Base-by-base conservation (phyloP, 2,888 invertebrate species). In the Macaria liturata region DNA sequence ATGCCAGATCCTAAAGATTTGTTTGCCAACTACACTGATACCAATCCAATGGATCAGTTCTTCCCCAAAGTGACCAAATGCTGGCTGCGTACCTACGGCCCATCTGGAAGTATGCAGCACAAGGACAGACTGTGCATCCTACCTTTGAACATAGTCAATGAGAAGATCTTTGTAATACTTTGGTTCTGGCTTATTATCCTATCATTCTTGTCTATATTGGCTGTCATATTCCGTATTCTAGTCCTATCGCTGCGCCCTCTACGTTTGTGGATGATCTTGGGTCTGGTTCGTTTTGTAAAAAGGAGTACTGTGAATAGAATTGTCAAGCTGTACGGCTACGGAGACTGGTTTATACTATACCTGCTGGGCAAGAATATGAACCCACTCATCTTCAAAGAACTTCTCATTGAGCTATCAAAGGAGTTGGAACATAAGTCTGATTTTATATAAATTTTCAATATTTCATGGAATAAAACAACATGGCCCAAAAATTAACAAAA, bases 341-440 rank as follows among this genome's bases (percentile, higher is more conserved):
- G 95, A 0, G 96, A 97, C 80, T 97, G 96, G 95, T 97, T 96
- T 80, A 78, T 97, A 40, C 83, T 97, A 7, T 94, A 95, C 78
- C 94, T 95, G 75, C 88, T 97, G 48, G 95, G 95, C 57, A 95
- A 95, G 74, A 97, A 97, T 80, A 93, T 96, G 69, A 95, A 95
- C 78, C 94, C 95, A 0, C 83, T 94, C 20, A 85, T 95, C 51
- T 95, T 94, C 78, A 92, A 93, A 64, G 95, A 95, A 68, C 80
- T 96, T 47, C 81, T 95, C 55, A 71, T 91, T 48, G 92, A 93
- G 62, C 77, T 95, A 46, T 85, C 87, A 34, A 87, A 86, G 63
- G 84, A 86, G 52, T 66, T 88, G 8, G 83, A 88, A 20, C 76
- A 80, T 44, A 84, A 74, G 64, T 73, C 83, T 66, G 64, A 80